phyloP scores from a whole-genome alignment of 1,140 invertebrate genomes.

The Brevipalpus yothersi region DNA sequence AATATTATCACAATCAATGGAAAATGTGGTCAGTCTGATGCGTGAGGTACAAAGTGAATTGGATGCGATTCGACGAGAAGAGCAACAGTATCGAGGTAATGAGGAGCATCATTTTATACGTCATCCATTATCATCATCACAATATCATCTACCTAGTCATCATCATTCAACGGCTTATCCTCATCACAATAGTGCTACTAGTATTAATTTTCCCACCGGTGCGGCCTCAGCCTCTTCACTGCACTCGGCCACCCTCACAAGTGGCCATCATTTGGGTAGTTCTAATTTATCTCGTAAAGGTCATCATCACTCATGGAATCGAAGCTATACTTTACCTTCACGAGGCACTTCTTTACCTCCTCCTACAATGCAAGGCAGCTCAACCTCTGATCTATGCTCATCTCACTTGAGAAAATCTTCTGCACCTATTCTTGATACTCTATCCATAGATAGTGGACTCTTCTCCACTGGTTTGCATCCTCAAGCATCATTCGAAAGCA shows the following conservation, averaged over 20 bases:
- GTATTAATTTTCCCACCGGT: background rate
- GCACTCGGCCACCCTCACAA: background rate
- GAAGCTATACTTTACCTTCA: background rate
- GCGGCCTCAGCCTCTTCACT: background rate
- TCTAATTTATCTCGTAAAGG: background rate
- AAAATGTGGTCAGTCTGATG: conserved; percentile 42
- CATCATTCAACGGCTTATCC: background rate
- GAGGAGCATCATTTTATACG: conserved; percentile 6
- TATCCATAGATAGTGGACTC: conserved; percentile 6
- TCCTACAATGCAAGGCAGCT: background rate
- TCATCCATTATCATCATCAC: background rate
- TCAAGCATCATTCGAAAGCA: conserved; percentile 1
- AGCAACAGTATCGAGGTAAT: conserved; percentile 9
- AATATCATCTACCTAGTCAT: background rate
- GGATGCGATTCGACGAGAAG: conserved; percentile 14
- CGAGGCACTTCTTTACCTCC: background rate
- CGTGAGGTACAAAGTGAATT: conserved; percentile 15
- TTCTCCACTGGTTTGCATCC: background rate
- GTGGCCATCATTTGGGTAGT: background rate
- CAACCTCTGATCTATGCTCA: background rate
- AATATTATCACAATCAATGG: conserved; percentile 72
- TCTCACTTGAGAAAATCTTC: background rate
- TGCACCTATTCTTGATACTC: conserved; percentile 2
- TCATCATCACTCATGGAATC: background rate
- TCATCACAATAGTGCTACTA: background rate